These are phyloP conservation scores for Cerceris ruficornis DNA, from an alignment of 2,888 invertebrate species.

Conservation along the genomic window DNA sequence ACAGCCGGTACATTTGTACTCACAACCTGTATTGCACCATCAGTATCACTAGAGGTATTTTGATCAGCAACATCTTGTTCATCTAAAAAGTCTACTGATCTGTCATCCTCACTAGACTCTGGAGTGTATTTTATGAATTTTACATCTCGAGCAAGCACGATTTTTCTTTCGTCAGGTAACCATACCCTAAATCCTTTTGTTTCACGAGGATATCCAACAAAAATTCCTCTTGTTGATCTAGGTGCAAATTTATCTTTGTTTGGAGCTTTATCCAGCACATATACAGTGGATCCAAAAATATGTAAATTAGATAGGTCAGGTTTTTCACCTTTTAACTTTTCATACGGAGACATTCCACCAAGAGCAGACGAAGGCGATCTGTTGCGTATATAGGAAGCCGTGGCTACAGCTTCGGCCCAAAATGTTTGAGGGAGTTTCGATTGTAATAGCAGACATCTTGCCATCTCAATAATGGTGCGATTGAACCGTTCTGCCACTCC, in stretches of 20 bases:
- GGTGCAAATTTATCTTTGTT: constrained; percentile 14
- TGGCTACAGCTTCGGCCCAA: constrained; percentile 15
- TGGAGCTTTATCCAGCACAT: constrained; percentile 5
- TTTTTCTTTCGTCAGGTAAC: background rate
- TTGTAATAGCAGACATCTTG: constrained; percentile 1
- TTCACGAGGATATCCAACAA: constrained; percentile 19
- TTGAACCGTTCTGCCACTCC: constrained; percentile 15
- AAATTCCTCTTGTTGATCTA: background rate
- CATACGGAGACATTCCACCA: constrained; percentile 32
- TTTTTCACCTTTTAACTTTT: constrained; percentile 22
- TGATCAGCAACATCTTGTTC: too few species aligned
- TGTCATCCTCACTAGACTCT: too few species aligned
- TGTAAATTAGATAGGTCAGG: background rate
- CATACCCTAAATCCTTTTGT: constrained; percentile 18
- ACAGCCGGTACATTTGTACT: too few species aligned
- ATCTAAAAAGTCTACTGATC: too few species aligned
- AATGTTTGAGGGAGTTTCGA: constrained; percentile 1
- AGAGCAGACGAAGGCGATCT: constrained; percentile 11
- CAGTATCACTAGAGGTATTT: too few species aligned
- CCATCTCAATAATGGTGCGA: constrained; percentile 2
- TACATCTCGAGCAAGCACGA: constrained; percentile 4
- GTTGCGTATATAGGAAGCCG: constrained; percentile 37
- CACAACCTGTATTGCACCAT: too few species aligned
- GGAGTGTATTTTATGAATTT: constrained; percentile 8
- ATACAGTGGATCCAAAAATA: background rate